Evolutionary conservation across 2,113 vertebrate genomes (phyloP).

Genomic region (Muscicapa adusta): DNA sequence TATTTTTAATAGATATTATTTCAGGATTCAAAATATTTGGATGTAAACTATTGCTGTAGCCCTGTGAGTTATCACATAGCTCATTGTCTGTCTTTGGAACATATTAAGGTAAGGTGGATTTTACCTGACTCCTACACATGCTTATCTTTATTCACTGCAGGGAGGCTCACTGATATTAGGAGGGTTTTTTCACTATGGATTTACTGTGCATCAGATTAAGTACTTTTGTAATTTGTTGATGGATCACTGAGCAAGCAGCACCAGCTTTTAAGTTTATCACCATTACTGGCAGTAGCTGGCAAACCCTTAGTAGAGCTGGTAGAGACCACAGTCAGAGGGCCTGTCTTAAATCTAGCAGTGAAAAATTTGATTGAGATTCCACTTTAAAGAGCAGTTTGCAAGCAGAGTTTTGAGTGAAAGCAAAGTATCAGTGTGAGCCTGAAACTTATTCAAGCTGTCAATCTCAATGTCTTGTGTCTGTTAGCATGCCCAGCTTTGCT

Average conservation of each 20-base stretch:
- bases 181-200: not conserved
- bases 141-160: not conserved
- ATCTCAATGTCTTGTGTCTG: slow-evolving; percentile 44
- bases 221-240: not conserved
- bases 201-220: not conserved
- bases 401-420: slow-evolving; percentile 52
- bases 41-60: not conserved
- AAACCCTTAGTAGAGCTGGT: not conserved
- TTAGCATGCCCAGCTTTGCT: slow-evolving; percentile 18
- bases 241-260: not conserved
- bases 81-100: not conserved
- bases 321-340: not conserved
- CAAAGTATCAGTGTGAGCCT: slow-evolving; percentile 58
- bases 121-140: not conserved
- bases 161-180: not conserved
- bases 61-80: not conserved
- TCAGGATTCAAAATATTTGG: not conserved
- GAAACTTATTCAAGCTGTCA: slow-evolving; percentile 69
- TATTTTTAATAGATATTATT: not conserved
- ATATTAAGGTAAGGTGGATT: not conserved
- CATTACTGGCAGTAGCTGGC: not conserved
- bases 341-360: not conserved
- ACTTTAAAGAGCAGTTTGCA: slow-evolving; percentile 23
- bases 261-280: not conserved
- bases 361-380: not conserved